Base-by-base conservation (phyloP, 2,888 invertebrate species). In the Serripes groenlandicus region DNA sequence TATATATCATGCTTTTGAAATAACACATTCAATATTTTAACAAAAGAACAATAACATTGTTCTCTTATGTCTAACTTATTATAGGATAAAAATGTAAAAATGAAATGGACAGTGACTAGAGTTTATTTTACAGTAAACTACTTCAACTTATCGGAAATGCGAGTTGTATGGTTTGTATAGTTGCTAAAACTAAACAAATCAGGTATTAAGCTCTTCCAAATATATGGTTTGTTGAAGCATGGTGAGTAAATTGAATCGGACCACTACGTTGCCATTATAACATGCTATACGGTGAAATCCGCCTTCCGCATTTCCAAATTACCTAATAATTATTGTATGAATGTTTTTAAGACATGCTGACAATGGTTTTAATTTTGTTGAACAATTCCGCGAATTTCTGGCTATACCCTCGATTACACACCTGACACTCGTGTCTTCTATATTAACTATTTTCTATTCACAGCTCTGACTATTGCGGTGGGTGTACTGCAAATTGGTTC, bases 401-500 rank as follows among this genome's bases (percentile, higher is more conserved):
- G n/a, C n/a, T n/a, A n/a, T n/a, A n/a, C n/a, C n/a, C n/a, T n/a
- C n/a, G n/a, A n/a, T n/a, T n/a, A n/a, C n/a, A n/a, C n/a, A n/a
- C n/a, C n/a, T n/a, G n/a, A n/a, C n/a, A n/a, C n/a, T n/a, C 49
- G 42, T 42, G 7, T 42, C 42, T 15, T 54, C n/a, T 26, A 56
- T 56, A 11, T 11, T n/a, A 28, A 18, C 18, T 64, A 34, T 64
- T 30, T 5, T 21, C 9, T 3, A 28, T 35, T 72, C 42, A 18
- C 71, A 80, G 80, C 28, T 35, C 80, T 7, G 58, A 80, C 66
- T 80, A 80, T 52, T 80, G 80, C n/a, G 80, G 80, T 34, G 80
- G 80, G 5, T 80, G 75, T 58, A 64, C 71, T 32, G 71, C 64
- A 3, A 30, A 71, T 15, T 80, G 80, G 80, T 58, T 37, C 23